Evolutionary conservation across 2,888 invertebrate genomes (phyloP), one percentile per base, ranked within the genome.

Genomic region (Andrena minutula): DNA sequence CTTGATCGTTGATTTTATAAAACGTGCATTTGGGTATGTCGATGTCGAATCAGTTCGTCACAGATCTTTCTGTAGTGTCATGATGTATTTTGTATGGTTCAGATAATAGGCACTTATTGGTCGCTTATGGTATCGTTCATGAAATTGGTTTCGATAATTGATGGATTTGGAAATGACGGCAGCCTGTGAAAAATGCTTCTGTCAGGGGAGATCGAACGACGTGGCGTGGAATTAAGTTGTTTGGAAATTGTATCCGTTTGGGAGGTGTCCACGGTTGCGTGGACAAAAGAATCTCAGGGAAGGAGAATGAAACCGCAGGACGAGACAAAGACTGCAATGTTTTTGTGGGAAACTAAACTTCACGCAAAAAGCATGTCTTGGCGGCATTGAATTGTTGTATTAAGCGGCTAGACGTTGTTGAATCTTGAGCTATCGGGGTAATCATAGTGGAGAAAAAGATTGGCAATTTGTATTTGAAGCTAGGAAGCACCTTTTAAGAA

Each of bases 311-410:
- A 53, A 68, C 76, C 73, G 32, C 77, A 30, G 53, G 66, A 66
- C 23, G 51, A 61, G 47, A 26, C 74, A 30, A 66, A 53, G 75
- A 41, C 30, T 12, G n/a, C 35, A 23, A 69, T 35, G 51, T 30
- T 68, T 78, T 78, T 68, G 66, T 53, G 75, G 61, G 51, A 58
- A 58, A 30, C 35, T 35, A 23, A 78, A 30, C 51, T 20, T 51
- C 20, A 12, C 35, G 66, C 66, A 74, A 68, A 75, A 78, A 78
- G 7, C 66, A 7, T 16, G 12, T 47, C 63, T 56, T 10, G 47
- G 23, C 1, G 53, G 16, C 66, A 51, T 32, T 74, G n/a, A 41
- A 74, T 68, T 47, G 65, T 60, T 20, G 47, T 12, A 60, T 41
- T 51, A 41, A 66, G 16, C 32, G 74, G 73, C 60, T 74, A 51